These are phyloP conservation scores for Diplazon laetatorius DNA, from an alignment of 2,888 invertebrate species.

Conservation along the genomic window DNA sequence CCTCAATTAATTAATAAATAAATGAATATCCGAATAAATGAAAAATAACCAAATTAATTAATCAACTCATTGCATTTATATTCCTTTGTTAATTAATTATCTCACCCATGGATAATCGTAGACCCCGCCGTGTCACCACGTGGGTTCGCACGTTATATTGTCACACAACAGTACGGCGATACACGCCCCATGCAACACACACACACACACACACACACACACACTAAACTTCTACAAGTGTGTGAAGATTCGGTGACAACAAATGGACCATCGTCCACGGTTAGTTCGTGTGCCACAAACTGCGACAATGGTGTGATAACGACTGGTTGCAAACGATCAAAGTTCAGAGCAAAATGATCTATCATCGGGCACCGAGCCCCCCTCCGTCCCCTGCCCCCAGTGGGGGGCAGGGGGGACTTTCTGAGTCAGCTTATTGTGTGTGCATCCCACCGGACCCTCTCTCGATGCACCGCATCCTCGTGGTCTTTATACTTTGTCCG, in stretches of 20 bases:
- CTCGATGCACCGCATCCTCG: slow-evolving; percentile 34
- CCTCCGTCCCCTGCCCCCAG: no score
- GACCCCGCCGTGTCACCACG: no score
- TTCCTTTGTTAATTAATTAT: no score
- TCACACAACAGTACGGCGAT: no score
- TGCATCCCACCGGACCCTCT: slow-evolving; percentile 16
- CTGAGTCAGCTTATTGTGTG: slow-evolving; percentile 23
- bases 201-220: slow-evolving; percentile 29
- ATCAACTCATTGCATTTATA: no score
- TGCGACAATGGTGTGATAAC: slow-evolving; percentile 61
- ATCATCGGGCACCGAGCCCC: slow-evolving; percentile 5
- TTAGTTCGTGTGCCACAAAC: slow-evolving; percentile 35
- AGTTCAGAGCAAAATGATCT: slow-evolving; percentile 57
- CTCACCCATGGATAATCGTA: no score
- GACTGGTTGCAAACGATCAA: slow-evolving; percentile 59
- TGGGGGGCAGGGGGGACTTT: slow-evolving; percentile 26
- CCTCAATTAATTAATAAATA: no score
- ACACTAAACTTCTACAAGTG: not conserved
- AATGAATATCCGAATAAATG: no score
- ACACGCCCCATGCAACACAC: no score
- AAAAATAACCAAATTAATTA: no score
- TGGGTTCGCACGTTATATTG: no score
- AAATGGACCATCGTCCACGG: slow-evolving; percentile 60
- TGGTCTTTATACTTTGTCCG: slow-evolving; percentile 52
- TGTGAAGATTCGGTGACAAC: slow-evolving; percentile 41